Base-by-base conservation (phyloP, 2,113 vertebrate species). In the Tachuris rubrigastra region DNA sequence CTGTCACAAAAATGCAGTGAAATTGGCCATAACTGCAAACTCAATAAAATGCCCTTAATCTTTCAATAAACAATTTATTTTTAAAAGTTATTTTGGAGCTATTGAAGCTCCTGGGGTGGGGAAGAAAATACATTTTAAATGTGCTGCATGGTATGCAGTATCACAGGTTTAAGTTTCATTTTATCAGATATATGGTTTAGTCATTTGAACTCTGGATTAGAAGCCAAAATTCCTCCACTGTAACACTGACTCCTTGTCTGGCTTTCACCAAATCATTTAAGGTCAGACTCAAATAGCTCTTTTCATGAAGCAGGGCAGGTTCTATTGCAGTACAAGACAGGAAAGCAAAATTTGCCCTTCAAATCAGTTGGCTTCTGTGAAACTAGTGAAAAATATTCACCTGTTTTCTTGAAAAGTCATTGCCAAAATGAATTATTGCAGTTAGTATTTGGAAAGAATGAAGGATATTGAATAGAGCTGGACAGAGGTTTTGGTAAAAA, bases 1-100 rank as follows among this genome's bases (percentile, higher is more conserved):
- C 55, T 81, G 93, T 55, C 90, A 95, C 85, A 90, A 84, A 95
- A 97, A 91, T 67, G 78, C 90, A 91, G 69, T 87, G 92, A 95
- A 97, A 97, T 91, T 94, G 87, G 66, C 87, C 90, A 67, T 97
- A 97, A 97, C 92, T 95, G 93, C 81, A 55, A 96, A 95, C 87
- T 96, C 96, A 96, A 96, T 97, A 97, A 95, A 94, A 89, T 74
- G 59, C 52, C 95, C 90, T 95, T 97, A 97, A 95, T 96, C 94
- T 96, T 96, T 96, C 94, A 97, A 96, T 95, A 97, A 96, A 96
- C 81, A 86, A 97, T 95, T 95, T 95, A 89, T 88, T 96, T 94
- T 90, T 83, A 73, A 91, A 94, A 89, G 87, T 95, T 96, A 90
- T 94, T 96, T 95, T 95, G 58, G 30, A 95, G 74, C 77, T 87